A percentile compares a stretch with the other conserved stretches of the same genome.
phyloP scores from a whole-genome alignment of 2,888 invertebrate species.

The Malacosoma neustria region DNA sequence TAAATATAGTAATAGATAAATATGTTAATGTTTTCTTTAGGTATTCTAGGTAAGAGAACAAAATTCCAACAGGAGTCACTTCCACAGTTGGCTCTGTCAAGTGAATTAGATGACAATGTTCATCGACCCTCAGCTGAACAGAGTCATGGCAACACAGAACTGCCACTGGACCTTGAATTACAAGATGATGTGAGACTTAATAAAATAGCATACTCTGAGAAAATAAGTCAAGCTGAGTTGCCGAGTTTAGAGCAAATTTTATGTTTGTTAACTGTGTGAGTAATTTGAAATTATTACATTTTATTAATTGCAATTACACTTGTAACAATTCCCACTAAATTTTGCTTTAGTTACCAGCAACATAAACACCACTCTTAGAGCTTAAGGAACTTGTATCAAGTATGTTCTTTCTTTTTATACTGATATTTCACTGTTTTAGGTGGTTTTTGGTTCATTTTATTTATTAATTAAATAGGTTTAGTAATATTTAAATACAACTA shows the following conservation, averaged over 20 bases:
- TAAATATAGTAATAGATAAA: too few relatives aligned
- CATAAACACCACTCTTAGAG: too few relatives aligned
- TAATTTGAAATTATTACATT: too few relatives aligned
- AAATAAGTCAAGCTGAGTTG: slow-evolving; percentile 65
- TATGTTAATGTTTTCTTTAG: slow-evolving; percentile 50
- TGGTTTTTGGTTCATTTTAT: too few relatives aligned
- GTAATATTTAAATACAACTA: too few relatives aligned
- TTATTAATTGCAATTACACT: too few relatives aligned
- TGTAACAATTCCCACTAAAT: too few relatives aligned
- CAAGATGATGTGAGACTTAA: slow-evolving; percentile 93
- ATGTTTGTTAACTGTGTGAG: slow-evolving; percentile 84
- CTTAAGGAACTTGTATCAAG: too few relatives aligned
- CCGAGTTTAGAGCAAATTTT: slow-evolving; percentile 86
- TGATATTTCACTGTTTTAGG: too few relatives aligned
- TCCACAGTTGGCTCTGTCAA: slow-evolving; percentile 87
- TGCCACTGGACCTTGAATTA: slow-evolving; percentile 81
- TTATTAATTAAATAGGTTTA: too few relatives aligned
- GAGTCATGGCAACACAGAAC: slow-evolving; percentile 59
- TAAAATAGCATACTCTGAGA: slow-evolving; percentile 81
- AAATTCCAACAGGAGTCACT: slow-evolving; percentile 88
- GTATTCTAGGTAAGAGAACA: slow-evolving; percentile 92
- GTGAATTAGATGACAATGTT: slow-evolving; percentile 60
- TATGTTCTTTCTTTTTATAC: too few relatives aligned
- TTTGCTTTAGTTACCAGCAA: too few relatives aligned
- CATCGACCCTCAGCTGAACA: slow-evolving; percentile 56